Conservation (phyloP, 2,797 vertebrate genomes). For the Moxostoma hubbsi region DNA sequence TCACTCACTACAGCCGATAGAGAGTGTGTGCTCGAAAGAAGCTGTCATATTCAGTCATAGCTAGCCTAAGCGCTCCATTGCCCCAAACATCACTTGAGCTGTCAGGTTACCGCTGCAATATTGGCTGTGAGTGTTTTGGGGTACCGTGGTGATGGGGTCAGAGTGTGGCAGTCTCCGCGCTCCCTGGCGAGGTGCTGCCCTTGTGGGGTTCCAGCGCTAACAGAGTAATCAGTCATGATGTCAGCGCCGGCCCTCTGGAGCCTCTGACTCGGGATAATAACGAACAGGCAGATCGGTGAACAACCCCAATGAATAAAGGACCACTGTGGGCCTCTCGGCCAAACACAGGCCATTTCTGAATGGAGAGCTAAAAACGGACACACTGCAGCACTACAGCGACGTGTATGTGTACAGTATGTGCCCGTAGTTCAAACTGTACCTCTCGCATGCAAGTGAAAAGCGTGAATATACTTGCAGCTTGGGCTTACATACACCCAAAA, state of each 20-base stretch:
- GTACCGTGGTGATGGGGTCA: constrained; percentile 40
- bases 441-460: too few relatives aligned
- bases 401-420: too few relatives aligned
- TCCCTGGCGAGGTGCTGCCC: constrained; percentile 67
- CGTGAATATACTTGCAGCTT: too few relatives aligned
- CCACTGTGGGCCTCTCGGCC: constrained; percentile 12
- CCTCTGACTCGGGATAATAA: constrained; percentile 72
- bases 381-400: too few relatives aligned
- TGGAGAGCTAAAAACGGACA: not conserved
- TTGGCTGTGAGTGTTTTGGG: constrained; percentile 31
- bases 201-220: constrained; percentile 64
- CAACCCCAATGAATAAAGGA: not conserved
- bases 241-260: constrained; percentile 69
- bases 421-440: too few relatives aligned
- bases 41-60: constrained; percentile 16
- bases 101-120: constrained; percentile 46
- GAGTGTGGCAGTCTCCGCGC: constrained; percentile 9
- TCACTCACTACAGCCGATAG: constrained; percentile 31
- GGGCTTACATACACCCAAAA: too few relatives aligned
- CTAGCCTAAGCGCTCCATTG: constrained; percentile 19
- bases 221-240: constrained; percentile 82
- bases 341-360: not conserved
- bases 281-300: constrained; percentile 66
- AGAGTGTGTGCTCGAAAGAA: not conserved
- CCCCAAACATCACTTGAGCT: constrained; percentile 41